These are phyloP conservation scores for Puntigrus tetrazona DNA, from an alignment of 2,113 vertebrate species.

Conservation along the genomic window DNA sequence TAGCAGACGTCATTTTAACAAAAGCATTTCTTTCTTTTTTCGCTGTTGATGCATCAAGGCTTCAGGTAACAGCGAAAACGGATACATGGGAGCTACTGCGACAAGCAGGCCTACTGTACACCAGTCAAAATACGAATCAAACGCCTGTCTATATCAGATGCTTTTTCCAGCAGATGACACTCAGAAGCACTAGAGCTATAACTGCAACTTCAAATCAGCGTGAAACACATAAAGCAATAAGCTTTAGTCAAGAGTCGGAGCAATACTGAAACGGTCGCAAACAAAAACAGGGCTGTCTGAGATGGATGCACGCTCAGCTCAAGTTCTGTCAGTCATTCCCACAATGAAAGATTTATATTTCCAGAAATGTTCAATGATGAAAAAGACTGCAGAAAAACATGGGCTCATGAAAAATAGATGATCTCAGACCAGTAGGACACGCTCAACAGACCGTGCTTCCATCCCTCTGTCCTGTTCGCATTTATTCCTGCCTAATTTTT, in stretches of 20 bases:
- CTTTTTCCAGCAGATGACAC: neutral
- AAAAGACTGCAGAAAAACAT: neutral
- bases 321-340: slow-evolving; percentile 3
- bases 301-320: neutral
- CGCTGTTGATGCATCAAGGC: neutral
- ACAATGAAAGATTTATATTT: neutral
- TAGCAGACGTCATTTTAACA: slow-evolving; percentile 11
- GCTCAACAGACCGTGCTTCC: neutral
- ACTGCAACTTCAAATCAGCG: slow-evolving; percentile 30
- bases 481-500: neutral
- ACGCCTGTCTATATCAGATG: neutral
- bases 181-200: slow-evolving; percentile 4
- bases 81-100: neutral
- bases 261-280: neutral
- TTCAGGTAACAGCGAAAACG: neutral
- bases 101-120: slow-evolving; percentile 1
- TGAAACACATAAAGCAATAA: slow-evolving; percentile 34
- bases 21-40: neutral
- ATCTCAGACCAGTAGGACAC: neutral
- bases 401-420: neutral
- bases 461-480: neutral
- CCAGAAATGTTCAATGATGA: too few relatives aligned
- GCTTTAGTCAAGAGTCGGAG: slow-evolving; percentile 9
- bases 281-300: neutral
- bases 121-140: neutral